Conservation (phyloP, 2,113 vertebrate genomes). For the Neogobius melanostomus region DNA sequence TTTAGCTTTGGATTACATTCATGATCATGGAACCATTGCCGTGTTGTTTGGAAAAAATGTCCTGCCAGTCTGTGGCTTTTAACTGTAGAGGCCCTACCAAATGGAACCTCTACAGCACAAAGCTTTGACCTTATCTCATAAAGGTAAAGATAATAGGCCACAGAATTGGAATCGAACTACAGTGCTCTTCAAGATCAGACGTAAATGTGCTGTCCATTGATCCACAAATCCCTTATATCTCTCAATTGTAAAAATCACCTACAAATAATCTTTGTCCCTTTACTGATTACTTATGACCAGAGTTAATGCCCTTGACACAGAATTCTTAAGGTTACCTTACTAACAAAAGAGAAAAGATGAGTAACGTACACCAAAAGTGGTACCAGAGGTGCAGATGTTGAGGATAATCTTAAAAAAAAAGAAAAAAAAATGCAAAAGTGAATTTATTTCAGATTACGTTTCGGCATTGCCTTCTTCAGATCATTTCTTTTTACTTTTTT, state of each 20-base stretch:
- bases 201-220: not conserved
- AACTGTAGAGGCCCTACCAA: not conserved
- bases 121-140: not conserved
- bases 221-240: slow-evolving; percentile 7
- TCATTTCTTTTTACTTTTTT: too few species aligned
- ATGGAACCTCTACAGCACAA: not conserved
- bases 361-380: not conserved
- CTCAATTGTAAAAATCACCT: slow-evolving; percentile 1
- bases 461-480: too few species aligned
- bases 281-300: not conserved
- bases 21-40: slow-evolving; percentile 36
- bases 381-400: not conserved
- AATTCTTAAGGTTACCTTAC: not conserved
- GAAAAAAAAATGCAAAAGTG: too few species aligned
- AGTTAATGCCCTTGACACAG: not conserved
- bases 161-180: not conserved
- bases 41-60: slow-evolving; percentile 60
- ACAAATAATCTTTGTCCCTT: not conserved
- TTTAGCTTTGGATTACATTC: slow-evolving; percentile 19
- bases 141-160: not conserved
- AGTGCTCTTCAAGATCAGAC: not conserved
- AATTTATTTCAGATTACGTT: too few species aligned
- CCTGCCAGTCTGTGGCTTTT: not conserved
- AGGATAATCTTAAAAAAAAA: too few species aligned
- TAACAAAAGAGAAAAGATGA: not conserved